A percentile compares a stretch with the other conserved stretches of the same genome.
These are phyloP conservation scores for Tapirus indicus DNA, from an alignment of 2,797 vertebrate genomes.

Conservation along the genomic window DNA sequence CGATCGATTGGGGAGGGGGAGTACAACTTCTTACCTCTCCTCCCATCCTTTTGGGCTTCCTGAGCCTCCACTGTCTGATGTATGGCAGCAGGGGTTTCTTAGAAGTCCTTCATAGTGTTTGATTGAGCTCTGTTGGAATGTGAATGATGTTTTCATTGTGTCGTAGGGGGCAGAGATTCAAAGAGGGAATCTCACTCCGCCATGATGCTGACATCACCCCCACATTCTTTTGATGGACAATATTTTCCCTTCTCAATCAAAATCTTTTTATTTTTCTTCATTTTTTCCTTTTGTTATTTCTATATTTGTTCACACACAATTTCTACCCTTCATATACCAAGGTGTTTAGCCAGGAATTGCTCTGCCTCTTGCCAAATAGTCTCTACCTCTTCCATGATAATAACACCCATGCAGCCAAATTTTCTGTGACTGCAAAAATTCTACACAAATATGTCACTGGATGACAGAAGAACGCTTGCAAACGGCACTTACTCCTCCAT, in stretches of 20 bases:
- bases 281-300: background rate
- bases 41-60: no score
- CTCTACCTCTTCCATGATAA: background rate
- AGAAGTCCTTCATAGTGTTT: no score
- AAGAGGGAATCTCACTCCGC: no score
- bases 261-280: background rate
- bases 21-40: no score
- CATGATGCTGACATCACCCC: no score
- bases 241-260: background rate
- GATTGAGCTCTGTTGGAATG: no score
- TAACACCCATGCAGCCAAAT: background rate
- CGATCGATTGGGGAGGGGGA: no score
- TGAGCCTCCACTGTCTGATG: no score
- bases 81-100: no score
- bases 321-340: rapidly evolving
- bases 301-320: background rate
- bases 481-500: rapidly evolving
- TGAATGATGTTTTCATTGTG: no score
- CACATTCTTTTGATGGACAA: background rate
- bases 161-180: no score
- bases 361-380: background rate
- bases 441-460: background rate
- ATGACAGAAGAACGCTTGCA: rapidly evolving
- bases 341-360: rapidly evolving
- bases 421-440: background rate